These are phyloP conservation scores for Campaea margaritaria DNA, from an alignment of 2,888 invertebrate species.

Conservation along the genomic window DNA sequence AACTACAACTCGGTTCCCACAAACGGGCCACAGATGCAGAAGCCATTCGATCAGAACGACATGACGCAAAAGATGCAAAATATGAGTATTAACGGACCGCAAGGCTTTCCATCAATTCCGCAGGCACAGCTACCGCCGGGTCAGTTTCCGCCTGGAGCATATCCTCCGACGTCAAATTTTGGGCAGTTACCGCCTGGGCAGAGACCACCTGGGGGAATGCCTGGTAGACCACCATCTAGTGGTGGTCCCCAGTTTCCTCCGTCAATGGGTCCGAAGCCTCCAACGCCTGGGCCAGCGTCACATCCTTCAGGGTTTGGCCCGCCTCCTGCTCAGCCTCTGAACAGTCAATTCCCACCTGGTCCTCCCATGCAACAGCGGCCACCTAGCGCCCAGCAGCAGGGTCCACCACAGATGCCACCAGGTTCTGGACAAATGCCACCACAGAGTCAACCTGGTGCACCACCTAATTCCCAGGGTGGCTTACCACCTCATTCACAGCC, in stretches of 20 bases:
- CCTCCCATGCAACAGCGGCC: slow-evolving; percentile 56
- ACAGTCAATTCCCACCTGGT: slow-evolving; percentile 46
- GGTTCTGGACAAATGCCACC: slow-evolving; percentile 15
- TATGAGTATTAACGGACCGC: slow-evolving; percentile 75
- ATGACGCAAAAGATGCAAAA: slow-evolving; percentile 80
- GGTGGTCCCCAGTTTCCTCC: slow-evolving; percentile 53
- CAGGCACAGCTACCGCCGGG: slow-evolving; percentile 68
- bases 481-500: slow-evolving; percentile 6
- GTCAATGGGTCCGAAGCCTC: slow-evolving; percentile 54
- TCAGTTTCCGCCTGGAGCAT: slow-evolving; percentile 60
- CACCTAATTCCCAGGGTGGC: slow-evolving; percentile 54
- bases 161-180: slow-evolving; percentile 63
- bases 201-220: slow-evolving; percentile 39
- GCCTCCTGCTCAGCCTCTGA: slow-evolving; percentile 47
- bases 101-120: slow-evolving; percentile 63
- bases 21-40: slow-evolving; percentile 60
- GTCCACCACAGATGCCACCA: slow-evolving; percentile 23
- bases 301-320: slow-evolving; percentile 51
- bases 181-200: slow-evolving; percentile 54
- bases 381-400: slow-evolving; percentile 52
- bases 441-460: slow-evolving; percentile 25
- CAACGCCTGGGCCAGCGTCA: slow-evolving; percentile 53
- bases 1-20: slow-evolving; percentile 70
- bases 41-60: slow-evolving; percentile 60
- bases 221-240: slow-evolving; percentile 54